Conservation (phyloP, 1,140 invertebrate species). For the Sinella curviseta region DNA sequence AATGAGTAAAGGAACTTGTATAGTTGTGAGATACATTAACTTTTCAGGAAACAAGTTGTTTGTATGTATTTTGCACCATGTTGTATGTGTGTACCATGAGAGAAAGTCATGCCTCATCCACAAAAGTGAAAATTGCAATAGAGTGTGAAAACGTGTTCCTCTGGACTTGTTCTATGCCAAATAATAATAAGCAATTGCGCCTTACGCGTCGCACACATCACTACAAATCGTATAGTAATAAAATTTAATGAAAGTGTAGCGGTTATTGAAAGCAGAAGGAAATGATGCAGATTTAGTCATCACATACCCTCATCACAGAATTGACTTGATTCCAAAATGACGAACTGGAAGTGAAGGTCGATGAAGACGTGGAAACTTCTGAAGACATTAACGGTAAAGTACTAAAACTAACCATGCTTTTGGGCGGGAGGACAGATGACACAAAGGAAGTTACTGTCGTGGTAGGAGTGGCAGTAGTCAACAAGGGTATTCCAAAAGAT, state of each 20-base stretch:
- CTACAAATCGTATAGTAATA: neutral
- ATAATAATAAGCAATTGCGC: too few relatives aligned
- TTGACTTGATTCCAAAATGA: conserved; percentile 35
- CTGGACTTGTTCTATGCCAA: too few relatives aligned
- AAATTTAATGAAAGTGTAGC: too few relatives aligned
- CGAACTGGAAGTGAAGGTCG: neutral
- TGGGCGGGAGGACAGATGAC: neutral
- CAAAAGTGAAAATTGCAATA: too few relatives aligned
- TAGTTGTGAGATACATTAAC: too few relatives aligned
- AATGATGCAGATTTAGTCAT: neutral
- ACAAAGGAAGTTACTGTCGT: neutral
- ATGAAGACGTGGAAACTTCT: neutral
- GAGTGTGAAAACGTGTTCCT: too few relatives aligned
- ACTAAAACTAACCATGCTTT: neutral
- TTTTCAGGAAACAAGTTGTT: too few relatives aligned
- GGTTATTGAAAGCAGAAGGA: neutral
- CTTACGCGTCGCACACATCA: too few relatives aligned
- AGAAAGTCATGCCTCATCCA: too few relatives aligned
- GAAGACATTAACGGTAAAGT: neutral
- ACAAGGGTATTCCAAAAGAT: neutral
- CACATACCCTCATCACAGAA: conserved; percentile 33
- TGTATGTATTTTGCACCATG: too few relatives aligned
- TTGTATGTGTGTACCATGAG: too few relatives aligned
- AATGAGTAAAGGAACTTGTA: too few relatives aligned
- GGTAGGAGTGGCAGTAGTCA: neutral